Evolutionary conservation across 1,140 invertebrate genomes (phyloP).

Genomic region (Alviniconcha marisindica): DNA sequence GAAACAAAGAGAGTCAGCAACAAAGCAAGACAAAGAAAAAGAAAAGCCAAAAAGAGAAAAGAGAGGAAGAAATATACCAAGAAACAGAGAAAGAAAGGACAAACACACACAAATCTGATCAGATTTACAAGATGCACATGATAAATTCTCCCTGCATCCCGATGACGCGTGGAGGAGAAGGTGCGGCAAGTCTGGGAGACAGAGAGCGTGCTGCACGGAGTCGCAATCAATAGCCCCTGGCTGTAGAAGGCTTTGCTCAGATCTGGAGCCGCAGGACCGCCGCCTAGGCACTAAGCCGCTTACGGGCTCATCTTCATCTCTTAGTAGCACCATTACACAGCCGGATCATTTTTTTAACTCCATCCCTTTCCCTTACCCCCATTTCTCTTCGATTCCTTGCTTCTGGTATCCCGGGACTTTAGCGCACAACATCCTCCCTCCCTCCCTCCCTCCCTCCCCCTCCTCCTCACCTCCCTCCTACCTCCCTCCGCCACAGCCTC

Average conservation of each 20-base stretch:
- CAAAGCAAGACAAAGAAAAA: not conserved
- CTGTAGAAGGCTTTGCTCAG: too few relatives aligned
- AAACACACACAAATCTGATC: too few relatives aligned
- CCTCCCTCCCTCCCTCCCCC: not conserved
- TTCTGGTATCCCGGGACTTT: not conserved
- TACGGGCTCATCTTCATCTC: not conserved
- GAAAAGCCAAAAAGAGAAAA: not conserved
- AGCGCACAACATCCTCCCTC: not conserved
- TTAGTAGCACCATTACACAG: slow-evolving; percentile 15
- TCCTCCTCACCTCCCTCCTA: not conserved
- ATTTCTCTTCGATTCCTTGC: not conserved
- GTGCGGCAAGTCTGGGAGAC: too few relatives aligned
- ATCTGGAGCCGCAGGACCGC: too few relatives aligned
- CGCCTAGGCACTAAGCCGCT: slow-evolving; percentile 7
- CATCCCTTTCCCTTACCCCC: not conserved
- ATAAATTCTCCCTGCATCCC: too few relatives aligned
- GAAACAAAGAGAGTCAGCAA: not conserved
- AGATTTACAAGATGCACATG: too few relatives aligned
- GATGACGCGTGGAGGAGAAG: too few relatives aligned
- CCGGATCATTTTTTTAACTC: not conserved
- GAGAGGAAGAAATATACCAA: not conserved
- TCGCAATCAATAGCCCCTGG: not conserved
- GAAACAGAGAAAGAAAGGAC: not conserved
- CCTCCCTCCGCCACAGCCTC: not conserved
- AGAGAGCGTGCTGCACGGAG: not conserved